Base-by-base conservation (phyloP, 1,140 invertebrate species). In the Lepidostoma basale region DNA sequence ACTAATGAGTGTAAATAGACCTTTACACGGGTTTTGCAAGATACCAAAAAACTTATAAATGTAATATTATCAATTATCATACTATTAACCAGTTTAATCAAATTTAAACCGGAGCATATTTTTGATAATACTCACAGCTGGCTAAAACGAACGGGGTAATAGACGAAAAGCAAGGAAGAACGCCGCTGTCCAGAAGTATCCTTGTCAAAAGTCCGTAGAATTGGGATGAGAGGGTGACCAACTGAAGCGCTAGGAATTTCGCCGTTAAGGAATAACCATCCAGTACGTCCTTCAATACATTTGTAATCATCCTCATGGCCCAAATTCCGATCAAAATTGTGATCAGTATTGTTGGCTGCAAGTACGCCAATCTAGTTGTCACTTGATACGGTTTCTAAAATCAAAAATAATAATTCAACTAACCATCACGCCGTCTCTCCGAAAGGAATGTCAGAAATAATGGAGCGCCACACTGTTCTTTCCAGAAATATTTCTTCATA, bases 241-340 rank as follows among this genome's bases (percentile, higher is more conserved):
- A 22, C 36, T 60, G 56, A 5, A 60, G 36, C 1, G 56, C 22
- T 22, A 60, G 18, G 56, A 60, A 60, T 22, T 60, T 60, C 18
- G 33, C 56, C 18, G 18, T 25, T 4, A 60, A 22, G 1, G 10
- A 16, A 23, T 40, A 42, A 3, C 22, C 30, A 1, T 20, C 18
- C 16, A 60, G 22, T 3, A 25, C 56, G 9, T 16, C 22, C 18
- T 25, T 16, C 18, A 60, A 20, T n/a, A 60, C 14, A 20, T 60
- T 60, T 33, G 25, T 60, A 4, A 25, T 14, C 22, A 60, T 60
- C 33, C 16, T 39, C 33, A 60, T 23, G 3, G 56, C 16, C 56
- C 56, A 60, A 9, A 42, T 60, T 40, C 33, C 56, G n/a, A 26
- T 42, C 8, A 60, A 42, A 40, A 60, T 60, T 3, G 56, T 23